Evolutionary conservation across 2,797 vertebrate species (phyloP).

Genomic region (Streptopelia turtur): DNA sequence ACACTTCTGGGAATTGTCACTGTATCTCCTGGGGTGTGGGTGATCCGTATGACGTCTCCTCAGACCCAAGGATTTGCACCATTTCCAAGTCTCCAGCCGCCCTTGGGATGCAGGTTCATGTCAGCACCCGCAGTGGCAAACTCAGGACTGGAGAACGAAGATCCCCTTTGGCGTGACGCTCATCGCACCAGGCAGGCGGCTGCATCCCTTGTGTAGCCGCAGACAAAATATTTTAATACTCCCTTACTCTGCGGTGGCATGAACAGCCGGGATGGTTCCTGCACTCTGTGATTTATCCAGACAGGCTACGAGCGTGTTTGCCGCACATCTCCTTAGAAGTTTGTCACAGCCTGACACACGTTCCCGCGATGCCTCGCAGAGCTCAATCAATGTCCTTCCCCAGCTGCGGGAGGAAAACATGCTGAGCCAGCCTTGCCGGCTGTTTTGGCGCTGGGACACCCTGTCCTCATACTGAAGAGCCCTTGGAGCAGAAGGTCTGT

Average conservation of each 20-base stretch:
- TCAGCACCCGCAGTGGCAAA: neutral
- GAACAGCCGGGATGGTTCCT: neutral
- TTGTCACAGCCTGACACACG: neutral
- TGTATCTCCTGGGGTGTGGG: neutral
- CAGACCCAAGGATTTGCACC: neutral
- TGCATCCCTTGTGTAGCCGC: rapidly evolving
- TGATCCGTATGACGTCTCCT: neutral
- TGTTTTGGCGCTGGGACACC: neutral
- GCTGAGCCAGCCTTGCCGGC: neutral
- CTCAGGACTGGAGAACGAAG: neutral
- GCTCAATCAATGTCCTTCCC: neutral
- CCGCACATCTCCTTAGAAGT: neutral
- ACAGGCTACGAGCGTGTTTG: neutral
- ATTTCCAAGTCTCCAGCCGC: neutral
- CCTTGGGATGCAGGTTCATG: neutral
- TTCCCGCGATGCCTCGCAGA: neutral
- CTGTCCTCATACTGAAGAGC: neutral
- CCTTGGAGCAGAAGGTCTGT: neutral
- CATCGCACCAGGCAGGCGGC: rapidly evolving
- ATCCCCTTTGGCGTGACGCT: neutral
- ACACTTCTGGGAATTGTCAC: rapidly evolving
- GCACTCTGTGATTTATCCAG: neutral
- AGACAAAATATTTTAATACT: neutral
- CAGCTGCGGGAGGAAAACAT: neutral
- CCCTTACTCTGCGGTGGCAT: rapidly evolving